These are phyloP conservation scores for Endotricha flammealis DNA, from an alignment of 2,888 invertebrate species.

Conservation along the genomic window DNA sequence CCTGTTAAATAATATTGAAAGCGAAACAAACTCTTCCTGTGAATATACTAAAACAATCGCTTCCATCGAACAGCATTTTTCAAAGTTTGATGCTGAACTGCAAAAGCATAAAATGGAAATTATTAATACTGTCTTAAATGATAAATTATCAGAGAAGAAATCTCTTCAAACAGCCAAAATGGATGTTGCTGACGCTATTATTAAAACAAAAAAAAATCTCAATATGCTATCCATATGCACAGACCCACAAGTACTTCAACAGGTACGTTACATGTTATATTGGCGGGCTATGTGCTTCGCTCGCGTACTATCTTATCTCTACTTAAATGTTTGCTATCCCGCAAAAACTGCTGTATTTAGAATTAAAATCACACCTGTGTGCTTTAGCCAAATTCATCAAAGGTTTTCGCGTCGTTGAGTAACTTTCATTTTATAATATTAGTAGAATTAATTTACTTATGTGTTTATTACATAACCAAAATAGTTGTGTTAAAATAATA, in stretches of 20 bases:
- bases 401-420: too few relatives aligned
- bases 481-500: too few relatives aligned
- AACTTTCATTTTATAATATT: too few relatives aligned
- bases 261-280: too few relatives aligned
- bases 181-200: constrained; percentile 42
- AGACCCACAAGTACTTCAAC: constrained; percentile 39
- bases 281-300: too few relatives aligned
- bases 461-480: too few relatives aligned
- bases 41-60: constrained; percentile 42
- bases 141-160: constrained; percentile 44
- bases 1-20: constrained; percentile 48
- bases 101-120: constrained; percentile 73
- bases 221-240: constrained; percentile 31
- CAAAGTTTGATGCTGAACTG: constrained; percentile 65
- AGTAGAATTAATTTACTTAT: too few relatives aligned
- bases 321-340: too few relatives aligned
- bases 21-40: constrained; percentile 39
- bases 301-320: too few relatives aligned
- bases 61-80: constrained; percentile 70
- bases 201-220: constrained; percentile 38
- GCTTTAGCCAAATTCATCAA: too few relatives aligned
- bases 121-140: constrained; percentile 42
- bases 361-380: too few relatives aligned
- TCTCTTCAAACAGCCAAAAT: constrained; percentile 46
- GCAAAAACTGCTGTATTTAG: too few relatives aligned